Base-by-base conservation (phyloP, 2,888 invertebrate genomes). In the Meiosimyza decipiens region DNA sequence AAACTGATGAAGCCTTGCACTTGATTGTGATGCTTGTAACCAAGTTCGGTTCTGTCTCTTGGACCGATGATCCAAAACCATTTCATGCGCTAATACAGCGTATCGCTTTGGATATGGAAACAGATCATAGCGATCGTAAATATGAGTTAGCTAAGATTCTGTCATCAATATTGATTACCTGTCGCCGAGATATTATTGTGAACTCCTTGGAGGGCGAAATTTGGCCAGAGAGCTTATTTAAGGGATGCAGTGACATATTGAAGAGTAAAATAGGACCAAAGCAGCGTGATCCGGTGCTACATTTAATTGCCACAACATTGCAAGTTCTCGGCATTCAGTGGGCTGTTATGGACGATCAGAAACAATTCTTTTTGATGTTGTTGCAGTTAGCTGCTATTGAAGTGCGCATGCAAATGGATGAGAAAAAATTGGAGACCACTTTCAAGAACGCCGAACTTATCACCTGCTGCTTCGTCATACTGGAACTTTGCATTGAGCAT, bases 371-470 rank as follows among this genome's bases (percentile, higher is more conserved):
- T 82, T 92, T 97, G 80, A 88, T 96, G 22, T 87, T 97, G 13
- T 91, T 96, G 72, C 96, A 97, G 84, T 88, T 98, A 72, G 93
- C 94, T 80, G 95, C 96, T 66, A 95, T 97, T 83, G 97, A 98
- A 90, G 93, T 97, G 1, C 91, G 97, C 82, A 97, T 98, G 96
- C 95, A 95, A 79, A 89, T 97, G 76, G 97, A 97, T 82, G 95
- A 95, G 77, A 93, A 93, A 81, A 92, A 92, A 82, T 89, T 96
- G 78, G 94, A 95, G 84, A 91, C 94, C 81, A 92, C 94, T 1
- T 91, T 92, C 84, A 89, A 90, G 59, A 93, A 94, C 85, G 92
- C 92, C 64, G 93, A 94, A 75, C 88, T 96, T 62, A 90, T 95
- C n/a, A 93, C 93, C 11, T 90, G 94, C 65, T 96, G 95, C 82